Evolutionary conservation across 2,113 vertebrate species (phyloP).

Genomic region (Hiodon tergisus): DNA sequence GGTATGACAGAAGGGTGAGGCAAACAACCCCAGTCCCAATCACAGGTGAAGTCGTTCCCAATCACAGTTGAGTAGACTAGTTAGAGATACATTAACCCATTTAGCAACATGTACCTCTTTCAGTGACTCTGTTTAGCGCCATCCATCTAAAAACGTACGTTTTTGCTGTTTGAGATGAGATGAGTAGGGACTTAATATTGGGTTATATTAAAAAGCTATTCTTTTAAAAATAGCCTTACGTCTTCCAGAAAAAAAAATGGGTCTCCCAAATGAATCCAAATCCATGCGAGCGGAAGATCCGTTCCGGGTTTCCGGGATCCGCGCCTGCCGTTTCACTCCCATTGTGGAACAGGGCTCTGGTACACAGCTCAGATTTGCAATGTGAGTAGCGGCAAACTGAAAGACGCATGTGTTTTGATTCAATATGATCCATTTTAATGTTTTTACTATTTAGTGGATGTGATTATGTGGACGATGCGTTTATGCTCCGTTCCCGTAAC

Average conservation of each 20-base stretch:
- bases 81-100: too few relatives aligned
- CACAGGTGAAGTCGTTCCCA: too few relatives aligned
- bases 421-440: conserved; percentile 11
- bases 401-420: background rate
- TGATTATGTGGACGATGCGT: conserved; percentile 36
- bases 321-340: conserved; percentile 59
- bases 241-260: background rate
- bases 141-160: too few relatives aligned
- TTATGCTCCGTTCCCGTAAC: conserved; percentile 23
- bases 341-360: conserved; percentile 62
- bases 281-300: conserved; percentile 52
- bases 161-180: too few relatives aligned
- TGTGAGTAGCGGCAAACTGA: conserved; percentile 16
- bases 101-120: too few relatives aligned
- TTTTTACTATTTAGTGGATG: conserved; percentile 22
- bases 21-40: too few relatives aligned
- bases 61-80: too few relatives aligned
- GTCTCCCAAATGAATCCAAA: conserved; percentile 31
- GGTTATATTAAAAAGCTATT: too few relatives aligned
- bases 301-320: conserved; percentile 49
- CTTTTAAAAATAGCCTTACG: background rate
- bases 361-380: conserved; percentile 56
- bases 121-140: too few relatives aligned
- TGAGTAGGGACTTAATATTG: too few relatives aligned
- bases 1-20: too few relatives aligned